Evolutionary conservation across 2,888 invertebrate genomes (phyloP).

Genomic region (Proisotoma minuta): DNA sequence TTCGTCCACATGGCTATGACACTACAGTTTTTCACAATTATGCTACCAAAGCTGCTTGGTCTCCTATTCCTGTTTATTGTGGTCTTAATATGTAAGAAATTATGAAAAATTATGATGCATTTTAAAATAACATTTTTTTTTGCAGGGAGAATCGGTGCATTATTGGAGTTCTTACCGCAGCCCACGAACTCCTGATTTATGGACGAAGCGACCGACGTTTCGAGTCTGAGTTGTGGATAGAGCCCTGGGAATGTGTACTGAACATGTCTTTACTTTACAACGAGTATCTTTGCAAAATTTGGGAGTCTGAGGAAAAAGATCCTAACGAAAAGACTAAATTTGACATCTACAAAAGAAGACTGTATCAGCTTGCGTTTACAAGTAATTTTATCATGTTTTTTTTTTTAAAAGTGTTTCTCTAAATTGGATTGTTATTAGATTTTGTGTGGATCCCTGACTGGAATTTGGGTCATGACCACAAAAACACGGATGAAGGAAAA

Average conservation of each 20-base stretch:
- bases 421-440: conserved; percentile 11
- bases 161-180: conserved; percentile 17
- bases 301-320: conserved; percentile 11
- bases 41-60: conserved; percentile 1
- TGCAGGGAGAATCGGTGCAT: conserved; percentile 21
- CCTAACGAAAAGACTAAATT: neutral
- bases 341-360: conserved; percentile 17
- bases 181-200: conserved; percentile 11
- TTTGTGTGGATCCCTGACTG: conserved; percentile 26
- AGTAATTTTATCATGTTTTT: neutral
- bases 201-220: neutral
- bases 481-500: conserved; percentile 5
- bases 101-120: neutral
- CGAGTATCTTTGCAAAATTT: conserved; percentile 18
- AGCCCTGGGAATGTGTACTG: conserved; percentile 22
- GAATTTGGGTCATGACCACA: neutral
- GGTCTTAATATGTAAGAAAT: neutral
- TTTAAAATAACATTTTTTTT: neutral
- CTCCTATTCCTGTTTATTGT: conserved; percentile 4
- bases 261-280: conserved; percentile 25
- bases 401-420: neutral
- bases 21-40: neutral
- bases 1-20: neutral
- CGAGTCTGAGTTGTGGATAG: conserved; percentile 2
- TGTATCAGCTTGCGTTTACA: conserved; percentile 25